Percentiles rank a stretch among this genome's conserved stretches.
Evolutionary conservation across 2,797 vertebrate species (phyloP).

Genomic region (Cygnus olor): DNA sequence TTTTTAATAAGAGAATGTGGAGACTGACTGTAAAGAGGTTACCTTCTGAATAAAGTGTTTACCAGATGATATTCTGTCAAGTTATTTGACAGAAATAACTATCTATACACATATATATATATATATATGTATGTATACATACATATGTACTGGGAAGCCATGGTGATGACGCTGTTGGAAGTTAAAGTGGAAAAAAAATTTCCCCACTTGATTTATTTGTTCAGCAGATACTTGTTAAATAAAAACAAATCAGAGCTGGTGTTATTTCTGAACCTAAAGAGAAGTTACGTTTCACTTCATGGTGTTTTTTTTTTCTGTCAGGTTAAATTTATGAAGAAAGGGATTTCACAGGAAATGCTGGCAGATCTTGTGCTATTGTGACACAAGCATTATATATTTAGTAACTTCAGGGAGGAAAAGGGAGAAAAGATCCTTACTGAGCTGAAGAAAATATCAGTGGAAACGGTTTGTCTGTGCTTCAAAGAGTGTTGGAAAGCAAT

Average conservation of each 20-base stretch:
- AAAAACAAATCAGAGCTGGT: neutral
- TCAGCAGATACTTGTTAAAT: slow-evolving; percentile 13
- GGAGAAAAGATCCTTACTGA: slow-evolving; percentile 23
- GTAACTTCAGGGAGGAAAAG: slow-evolving; percentile 24
- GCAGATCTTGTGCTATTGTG: slow-evolving; percentile 31
- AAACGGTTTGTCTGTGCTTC: slow-evolving; percentile 29
- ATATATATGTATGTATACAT: no score
- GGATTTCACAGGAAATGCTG: slow-evolving; percentile 23
- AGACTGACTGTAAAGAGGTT: neutral
- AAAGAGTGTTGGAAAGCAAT: neutral
- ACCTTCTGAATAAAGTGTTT: neutral
- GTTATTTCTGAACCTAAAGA: neutral
- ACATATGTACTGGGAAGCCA: neutral
- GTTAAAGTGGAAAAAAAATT: slow-evolving; percentile 46
- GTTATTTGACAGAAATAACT: no score
- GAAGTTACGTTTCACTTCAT: neutral
- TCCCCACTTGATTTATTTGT: slow-evolving; percentile 39
- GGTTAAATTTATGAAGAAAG: slow-evolving; percentile 1
- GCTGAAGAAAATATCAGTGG: neutral
- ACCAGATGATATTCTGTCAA: neutral
- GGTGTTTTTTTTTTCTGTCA: neutral
- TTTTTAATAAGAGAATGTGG: neutral
- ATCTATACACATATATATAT: no score
- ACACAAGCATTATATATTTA: slow-evolving; percentile 44
- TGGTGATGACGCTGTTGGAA: neutral